A percentile compares a stretch with the other conserved stretches of the same genome.
These are phyloP conservation scores for Passerculus sandwichensis DNA, from an alignment of 2,797 vertebrate genomes.

Conservation along the genomic window DNA sequence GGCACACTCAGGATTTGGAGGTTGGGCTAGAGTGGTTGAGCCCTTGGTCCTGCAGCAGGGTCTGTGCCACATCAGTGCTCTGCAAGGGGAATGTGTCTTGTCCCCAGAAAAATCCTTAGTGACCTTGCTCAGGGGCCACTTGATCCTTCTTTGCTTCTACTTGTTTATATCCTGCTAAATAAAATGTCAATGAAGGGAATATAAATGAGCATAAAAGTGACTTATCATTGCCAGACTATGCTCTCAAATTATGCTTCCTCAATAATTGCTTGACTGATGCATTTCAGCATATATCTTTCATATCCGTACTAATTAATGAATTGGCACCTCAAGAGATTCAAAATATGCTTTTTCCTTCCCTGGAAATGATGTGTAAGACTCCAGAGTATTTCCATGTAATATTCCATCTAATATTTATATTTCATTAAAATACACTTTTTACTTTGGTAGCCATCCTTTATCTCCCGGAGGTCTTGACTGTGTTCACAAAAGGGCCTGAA, in stretches of 20 bases:
- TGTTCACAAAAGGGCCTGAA: not conserved
- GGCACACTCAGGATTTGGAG: not conserved
- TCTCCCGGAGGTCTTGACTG: not conserved
- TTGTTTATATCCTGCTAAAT: constrained; percentile 11
- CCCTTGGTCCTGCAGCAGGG: not conserved
- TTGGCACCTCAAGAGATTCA: constrained; percentile 20
- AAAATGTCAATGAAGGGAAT: constrained; percentile 32
- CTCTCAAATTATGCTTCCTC: constrained; percentile 20
- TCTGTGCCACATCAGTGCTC: not conserved
- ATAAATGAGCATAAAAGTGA: constrained; percentile 33
- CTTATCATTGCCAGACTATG: not conserved
- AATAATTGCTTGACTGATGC: constrained; percentile 23
- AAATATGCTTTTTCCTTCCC: constrained; percentile 15
- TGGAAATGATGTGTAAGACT: constrained; percentile 21
- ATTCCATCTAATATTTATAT: constrained; percentile 46
- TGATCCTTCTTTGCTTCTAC: not conserved
- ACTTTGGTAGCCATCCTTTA: not conserved
- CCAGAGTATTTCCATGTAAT: constrained; percentile 23
- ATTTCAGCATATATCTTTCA: constrained; percentile 17
- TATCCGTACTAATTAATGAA: constrained; percentile 48
- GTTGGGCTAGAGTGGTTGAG: not conserved
- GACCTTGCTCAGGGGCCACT: not conserved
- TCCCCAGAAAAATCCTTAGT: not conserved
- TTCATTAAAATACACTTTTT: constrained; percentile 28
- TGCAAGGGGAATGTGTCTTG: fast-evolving